These are phyloP conservation scores for Petrocephalus zakoni DNA, from an alignment of 2,113 vertebrate species.

Conservation along the genomic window DNA sequence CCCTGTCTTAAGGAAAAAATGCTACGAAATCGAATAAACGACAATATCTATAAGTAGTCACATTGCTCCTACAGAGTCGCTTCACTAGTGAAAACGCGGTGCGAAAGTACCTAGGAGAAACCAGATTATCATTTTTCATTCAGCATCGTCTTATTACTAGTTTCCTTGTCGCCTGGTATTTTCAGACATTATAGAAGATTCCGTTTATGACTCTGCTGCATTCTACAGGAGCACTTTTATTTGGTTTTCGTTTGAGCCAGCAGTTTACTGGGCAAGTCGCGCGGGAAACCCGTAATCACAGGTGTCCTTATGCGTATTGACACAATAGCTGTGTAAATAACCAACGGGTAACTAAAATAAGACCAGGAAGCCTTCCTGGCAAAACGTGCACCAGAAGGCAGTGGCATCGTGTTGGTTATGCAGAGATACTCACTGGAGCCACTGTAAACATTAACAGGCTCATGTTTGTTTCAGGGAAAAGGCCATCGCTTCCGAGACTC, in stretches of 20 bases:
- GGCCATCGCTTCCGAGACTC: constrained; percentile 52
- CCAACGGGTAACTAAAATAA: neutral
- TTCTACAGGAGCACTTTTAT: neutral
- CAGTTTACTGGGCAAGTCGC: neutral
- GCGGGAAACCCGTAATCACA: neutral
- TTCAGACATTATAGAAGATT: neutral
- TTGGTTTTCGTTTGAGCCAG: neutral
- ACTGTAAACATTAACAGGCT: neutral
- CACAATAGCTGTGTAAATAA: neutral
- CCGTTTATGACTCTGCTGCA: neutral
- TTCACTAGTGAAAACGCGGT: neutral
- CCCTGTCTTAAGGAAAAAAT: neutral
- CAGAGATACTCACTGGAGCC: neutral
- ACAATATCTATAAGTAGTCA: neutral
- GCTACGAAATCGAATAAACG: neutral
- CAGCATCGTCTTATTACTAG: neutral
- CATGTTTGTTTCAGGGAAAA: constrained; percentile 46
- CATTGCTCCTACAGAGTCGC: neutral
- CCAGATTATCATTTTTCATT: neutral
- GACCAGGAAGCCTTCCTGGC: neutral
- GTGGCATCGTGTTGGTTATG: neutral
- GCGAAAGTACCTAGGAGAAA: neutral
- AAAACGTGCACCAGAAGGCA: neutral
- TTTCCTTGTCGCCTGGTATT: neutral
- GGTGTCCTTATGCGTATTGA: neutral